Evolutionary conservation across 2,113 vertebrate species (phyloP).

Genomic region (Ammodytes dubius): DNA sequence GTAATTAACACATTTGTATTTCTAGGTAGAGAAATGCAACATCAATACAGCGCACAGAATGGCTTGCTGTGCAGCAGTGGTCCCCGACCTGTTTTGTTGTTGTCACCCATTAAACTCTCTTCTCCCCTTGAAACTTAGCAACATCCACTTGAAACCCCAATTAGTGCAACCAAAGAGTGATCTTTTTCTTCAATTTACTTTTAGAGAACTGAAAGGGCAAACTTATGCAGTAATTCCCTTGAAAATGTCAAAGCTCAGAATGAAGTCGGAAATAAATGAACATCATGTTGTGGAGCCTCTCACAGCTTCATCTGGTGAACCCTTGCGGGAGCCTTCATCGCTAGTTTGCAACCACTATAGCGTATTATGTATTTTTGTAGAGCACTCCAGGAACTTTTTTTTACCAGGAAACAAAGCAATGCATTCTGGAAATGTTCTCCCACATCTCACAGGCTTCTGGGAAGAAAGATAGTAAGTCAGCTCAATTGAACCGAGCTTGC

Average conservation of each 20-base stretch:
- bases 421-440: not conserved
- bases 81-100: not conserved
- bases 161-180: not conserved
- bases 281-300: not conserved
- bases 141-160: not conserved
- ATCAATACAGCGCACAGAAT: not conserved
- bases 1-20: not conserved
- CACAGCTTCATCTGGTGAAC: not conserved
- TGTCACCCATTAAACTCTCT: not conserved
- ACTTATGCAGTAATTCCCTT: not conserved
- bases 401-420: not conserved
- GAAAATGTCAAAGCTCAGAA: not conserved
- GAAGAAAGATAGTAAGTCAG: not conserved
- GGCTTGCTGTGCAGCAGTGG: not conserved
- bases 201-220: not conserved
- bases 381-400: not conserved
- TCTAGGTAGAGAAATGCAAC: not conserved
- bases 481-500: not conserved
- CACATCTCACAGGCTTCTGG: slow-evolving; percentile 6
- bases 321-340: not conserved
- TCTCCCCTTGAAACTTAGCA: not conserved
- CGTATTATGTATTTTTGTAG: not conserved
- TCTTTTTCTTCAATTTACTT: not conserved
- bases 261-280: not conserved
- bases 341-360: not conserved